Percentiles rank a stretch among this genome's conserved stretches.
phyloP scores from a whole-genome alignment of 2,888 invertebrate species.

The Perithous albicinctus region DNA sequence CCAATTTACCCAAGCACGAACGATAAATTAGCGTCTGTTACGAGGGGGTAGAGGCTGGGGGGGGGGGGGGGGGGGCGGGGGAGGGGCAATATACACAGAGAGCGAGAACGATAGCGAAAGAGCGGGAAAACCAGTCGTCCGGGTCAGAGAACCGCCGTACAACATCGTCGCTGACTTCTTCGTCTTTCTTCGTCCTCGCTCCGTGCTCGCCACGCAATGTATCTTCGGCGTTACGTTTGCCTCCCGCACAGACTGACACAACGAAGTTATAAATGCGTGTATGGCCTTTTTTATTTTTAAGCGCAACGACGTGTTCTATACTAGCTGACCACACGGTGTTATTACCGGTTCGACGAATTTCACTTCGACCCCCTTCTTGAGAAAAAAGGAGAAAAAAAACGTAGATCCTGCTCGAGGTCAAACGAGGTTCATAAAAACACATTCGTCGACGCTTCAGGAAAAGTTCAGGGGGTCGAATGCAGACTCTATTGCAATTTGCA shows the following conservation, averaged over 20 bases:
- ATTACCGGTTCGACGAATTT: slow-evolving; percentile 22
- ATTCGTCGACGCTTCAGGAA: not conserved
- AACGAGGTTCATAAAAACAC: not conserved
- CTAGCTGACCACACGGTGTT: not conserved
- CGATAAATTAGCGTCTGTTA: slow-evolving; percentile 72
- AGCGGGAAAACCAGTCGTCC: slow-evolving; percentile 65
- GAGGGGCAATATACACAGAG: not conserved
- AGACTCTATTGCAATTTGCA: not conserved
- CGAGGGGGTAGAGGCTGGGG: too few relatives aligned
- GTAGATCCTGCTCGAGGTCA: slow-evolving; percentile 16
- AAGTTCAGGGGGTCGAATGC: slow-evolving; percentile 12
- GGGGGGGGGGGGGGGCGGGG: too few relatives aligned
- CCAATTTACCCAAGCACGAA: slow-evolving; percentile 69
- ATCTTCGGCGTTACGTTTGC: slow-evolving; percentile 14
- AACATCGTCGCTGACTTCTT: slow-evolving; percentile 42
- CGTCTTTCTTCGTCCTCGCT: slow-evolving; percentile 20
- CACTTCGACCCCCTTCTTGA: slow-evolving; percentile 19
- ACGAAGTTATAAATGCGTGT: not conserved
- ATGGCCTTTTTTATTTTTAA: slow-evolving; percentile 2
- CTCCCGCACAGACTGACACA: slow-evolving; percentile 41
- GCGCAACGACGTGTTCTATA: slow-evolving; percentile 34
- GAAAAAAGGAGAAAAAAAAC: not conserved
- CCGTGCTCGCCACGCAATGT: not conserved
- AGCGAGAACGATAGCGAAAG: slow-evolving; percentile 46
- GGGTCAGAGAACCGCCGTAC: slow-evolving; percentile 61